Conservation (phyloP, 2,113 vertebrate species). For the Leptocoma aspasia region DNA sequence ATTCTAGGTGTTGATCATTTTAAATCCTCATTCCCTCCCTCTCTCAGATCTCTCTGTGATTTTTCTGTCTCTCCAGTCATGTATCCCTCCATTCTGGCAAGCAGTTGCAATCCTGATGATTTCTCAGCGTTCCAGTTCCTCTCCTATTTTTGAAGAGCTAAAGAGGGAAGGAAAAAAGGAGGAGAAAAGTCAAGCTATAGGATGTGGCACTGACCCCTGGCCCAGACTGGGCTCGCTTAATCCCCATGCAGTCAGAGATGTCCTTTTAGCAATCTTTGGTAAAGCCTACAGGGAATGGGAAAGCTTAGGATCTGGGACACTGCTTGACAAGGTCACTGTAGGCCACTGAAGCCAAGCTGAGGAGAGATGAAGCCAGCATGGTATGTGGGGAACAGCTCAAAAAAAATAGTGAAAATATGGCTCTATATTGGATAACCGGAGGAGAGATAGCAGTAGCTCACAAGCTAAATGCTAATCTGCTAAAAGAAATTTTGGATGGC, state of each 20-base stretch:
- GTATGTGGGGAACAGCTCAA: not conserved
- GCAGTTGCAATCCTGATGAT: not conserved
- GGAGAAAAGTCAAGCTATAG: not conserved
- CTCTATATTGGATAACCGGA: accelerated
- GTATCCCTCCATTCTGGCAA: not conserved
- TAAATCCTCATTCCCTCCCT: not conserved
- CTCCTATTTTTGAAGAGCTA: not conserved
- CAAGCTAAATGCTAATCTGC: not conserved
- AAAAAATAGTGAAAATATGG: not conserved
- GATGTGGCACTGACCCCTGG: no score
- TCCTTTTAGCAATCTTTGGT: not conserved
- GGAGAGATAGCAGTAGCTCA: not conserved
- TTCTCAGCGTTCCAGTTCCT: not conserved
- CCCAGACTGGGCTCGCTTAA: not conserved
- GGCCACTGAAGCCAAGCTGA: not conserved
- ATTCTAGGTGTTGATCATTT: not conserved
- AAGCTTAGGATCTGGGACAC: not conserved
- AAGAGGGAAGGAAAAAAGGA: not conserved
- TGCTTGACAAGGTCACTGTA: not conserved
- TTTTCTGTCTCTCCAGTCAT: not conserved
- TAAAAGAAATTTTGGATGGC: not conserved
- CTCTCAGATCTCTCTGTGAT: not conserved
- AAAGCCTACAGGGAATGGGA: not conserved
- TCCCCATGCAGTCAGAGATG: not conserved
- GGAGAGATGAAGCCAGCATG: not conserved